Base-by-base conservation (phyloP, 2,797 vertebrate genomes). In the Vespertilio murinus region DNA sequence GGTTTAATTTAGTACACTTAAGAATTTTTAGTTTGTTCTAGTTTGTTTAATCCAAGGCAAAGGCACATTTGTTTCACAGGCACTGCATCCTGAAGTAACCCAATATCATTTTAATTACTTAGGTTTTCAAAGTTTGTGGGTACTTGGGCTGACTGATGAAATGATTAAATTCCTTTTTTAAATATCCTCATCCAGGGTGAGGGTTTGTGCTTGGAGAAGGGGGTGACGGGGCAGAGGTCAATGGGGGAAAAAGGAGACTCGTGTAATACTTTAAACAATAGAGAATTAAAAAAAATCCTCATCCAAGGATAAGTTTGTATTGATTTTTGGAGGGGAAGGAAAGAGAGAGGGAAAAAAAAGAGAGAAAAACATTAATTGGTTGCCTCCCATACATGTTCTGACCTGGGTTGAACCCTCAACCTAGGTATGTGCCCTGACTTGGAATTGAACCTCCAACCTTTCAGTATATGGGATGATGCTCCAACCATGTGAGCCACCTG, bases 21-120 rank as follows among this genome's bases (percentile, higher is more conserved):
- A n/a, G 82, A 65, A 23, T 2, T 35, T 56, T 88, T 65, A 86
- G 38, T 71, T 93, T 95, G 25, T 64, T 64, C 52, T 69, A 33
- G 45, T 54, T 91, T 93, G 23, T 84, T 94, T 92, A 86, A 40
- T 79, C 25, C 8, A 88, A 33, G 17, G 59, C 88, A 16, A 45
- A 67, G 65, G 11, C 0, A 1, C 54, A 33, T 65, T 92, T 93
- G 38, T 47, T 88, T 75, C 13, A 22, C 0, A 73, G 40, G 8
- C 11, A 35, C 5, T 16, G 5, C 3, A 14, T 52, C 22, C 25
- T 81, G 45, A 83, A 69, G 30, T 81, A 65, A 65, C 2, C 40
- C 42, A 61, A 61, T 69, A 18, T 77, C 56, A 49, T 56, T 74
- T 85, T 8, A 30, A 1, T 61, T 28, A 71, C 8, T 71, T 83